These are phyloP conservation scores for Pseudochromis fuscus DNA, from an alignment of 2,797 vertebrate species.

Conservation along the genomic window DNA sequence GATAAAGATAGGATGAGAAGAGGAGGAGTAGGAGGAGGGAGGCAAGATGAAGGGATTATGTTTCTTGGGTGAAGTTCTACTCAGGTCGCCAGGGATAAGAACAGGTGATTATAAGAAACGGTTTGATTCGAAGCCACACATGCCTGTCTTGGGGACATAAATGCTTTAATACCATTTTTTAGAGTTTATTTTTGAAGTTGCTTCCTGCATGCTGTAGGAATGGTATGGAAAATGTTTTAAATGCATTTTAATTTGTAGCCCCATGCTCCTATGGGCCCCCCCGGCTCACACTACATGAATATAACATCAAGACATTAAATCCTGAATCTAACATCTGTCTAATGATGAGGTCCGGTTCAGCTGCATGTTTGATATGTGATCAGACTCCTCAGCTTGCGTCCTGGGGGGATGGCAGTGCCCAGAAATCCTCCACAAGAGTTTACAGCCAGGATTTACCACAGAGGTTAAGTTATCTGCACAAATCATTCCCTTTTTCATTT, in stretches of 20 bases:
- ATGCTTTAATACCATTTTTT: slow-evolving; percentile 52
- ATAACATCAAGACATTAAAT: slow-evolving; percentile 67
- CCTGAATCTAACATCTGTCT: slow-evolving; percentile 63
- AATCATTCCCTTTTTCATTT: slow-evolving; percentile 82
- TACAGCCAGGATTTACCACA: slow-evolving; percentile 73
- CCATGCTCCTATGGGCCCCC: slow-evolving; percentile 11
- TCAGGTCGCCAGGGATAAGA: slow-evolving; percentile 51
- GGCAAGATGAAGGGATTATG: slow-evolving; percentile 65
- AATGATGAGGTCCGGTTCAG: slow-evolving; percentile 56
- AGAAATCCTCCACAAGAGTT: slow-evolving; percentile 68
- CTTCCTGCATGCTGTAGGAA: slow-evolving; percentile 33
- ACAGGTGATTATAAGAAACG: slow-evolving; percentile 62
- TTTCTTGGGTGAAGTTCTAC: slow-evolving; percentile 60
- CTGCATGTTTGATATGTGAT: slow-evolving; percentile 66
- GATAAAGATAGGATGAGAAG: slow-evolving; percentile 53
- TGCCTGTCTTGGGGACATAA: slow-evolving; percentile 41
- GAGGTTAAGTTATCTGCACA: slow-evolving; percentile 74
- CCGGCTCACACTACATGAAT: slow-evolving; percentile 55
- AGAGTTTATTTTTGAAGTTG: slow-evolving; percentile 55
- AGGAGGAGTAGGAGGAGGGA: slow-evolving; percentile 31
- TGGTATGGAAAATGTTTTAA: slow-evolving; percentile 35
- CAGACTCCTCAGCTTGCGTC: slow-evolving; percentile 45
- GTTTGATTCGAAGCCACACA: slow-evolving; percentile 58
- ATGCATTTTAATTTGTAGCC: slow-evolving; percentile 52
- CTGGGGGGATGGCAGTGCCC: slow-evolving; percentile 50